Evolutionary conservation across 2,888 invertebrate species (phyloP).

Genomic region (Oscheius sp.): DNA sequence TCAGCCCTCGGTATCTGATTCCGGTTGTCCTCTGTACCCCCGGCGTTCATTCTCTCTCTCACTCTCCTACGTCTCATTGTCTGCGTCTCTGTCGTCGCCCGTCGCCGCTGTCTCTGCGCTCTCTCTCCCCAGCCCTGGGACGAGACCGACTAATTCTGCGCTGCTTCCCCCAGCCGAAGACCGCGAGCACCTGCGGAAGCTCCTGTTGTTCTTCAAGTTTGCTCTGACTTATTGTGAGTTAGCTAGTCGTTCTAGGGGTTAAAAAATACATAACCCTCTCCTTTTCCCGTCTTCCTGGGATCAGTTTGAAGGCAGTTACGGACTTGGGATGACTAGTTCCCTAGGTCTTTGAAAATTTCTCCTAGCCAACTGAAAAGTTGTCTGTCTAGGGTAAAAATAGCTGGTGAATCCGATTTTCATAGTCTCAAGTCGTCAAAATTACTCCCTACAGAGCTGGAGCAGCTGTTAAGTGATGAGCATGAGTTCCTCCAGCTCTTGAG

Average conservation of each 20-base stretch:
- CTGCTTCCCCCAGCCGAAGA: slow-evolving; percentile 19
- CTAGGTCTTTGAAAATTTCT: not conserved
- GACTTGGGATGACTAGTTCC: not conserved
- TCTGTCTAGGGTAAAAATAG: not conserved
- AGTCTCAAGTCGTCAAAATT: not conserved
- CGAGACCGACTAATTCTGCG: slow-evolving; percentile 32
- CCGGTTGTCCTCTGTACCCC: not conserved
- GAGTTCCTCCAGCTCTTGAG: no score
- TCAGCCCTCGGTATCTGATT: not conserved
- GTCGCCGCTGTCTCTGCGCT: slow-evolving; percentile 8
- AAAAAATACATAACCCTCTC: no score
- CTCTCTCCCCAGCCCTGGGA: slow-evolving; percentile 7
- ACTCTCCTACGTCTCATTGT: not conserved
- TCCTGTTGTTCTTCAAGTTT: not conserved
- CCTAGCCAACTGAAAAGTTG: not conserved
- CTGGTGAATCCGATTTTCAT: not conserved
- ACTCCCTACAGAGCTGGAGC: not conserved
- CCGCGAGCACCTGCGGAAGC: not conserved
- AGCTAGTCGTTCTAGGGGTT: not conserved
- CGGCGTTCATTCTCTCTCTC: not conserved
- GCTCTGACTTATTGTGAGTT: not conserved
- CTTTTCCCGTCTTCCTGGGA: not conserved
- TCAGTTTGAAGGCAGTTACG: not conserved
- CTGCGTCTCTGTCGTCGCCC: slow-evolving; percentile 16
- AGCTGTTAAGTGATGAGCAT: not conserved